Conservation (phyloP, 2,888 invertebrate species). For the Polietes domitor region DNA sequence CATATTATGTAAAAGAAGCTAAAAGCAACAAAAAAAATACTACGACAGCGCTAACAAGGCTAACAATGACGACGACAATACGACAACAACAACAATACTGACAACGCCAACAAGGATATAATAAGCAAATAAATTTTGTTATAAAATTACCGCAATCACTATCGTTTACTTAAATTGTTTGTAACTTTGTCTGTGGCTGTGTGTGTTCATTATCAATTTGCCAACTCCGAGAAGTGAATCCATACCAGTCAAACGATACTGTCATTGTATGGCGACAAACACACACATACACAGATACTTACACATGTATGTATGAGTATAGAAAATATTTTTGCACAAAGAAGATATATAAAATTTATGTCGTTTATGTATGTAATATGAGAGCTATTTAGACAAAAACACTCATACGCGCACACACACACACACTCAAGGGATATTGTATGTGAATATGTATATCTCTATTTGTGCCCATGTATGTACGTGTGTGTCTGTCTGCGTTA, state of each 20-base stretch:
- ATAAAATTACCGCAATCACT: slow-evolving; percentile 60
- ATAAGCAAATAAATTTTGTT: slow-evolving; percentile 58
- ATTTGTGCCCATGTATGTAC: background rate
- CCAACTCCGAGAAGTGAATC: background rate
- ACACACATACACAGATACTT: background rate
- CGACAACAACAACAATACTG: background rate
- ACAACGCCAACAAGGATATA: slow-evolving; percentile 16
- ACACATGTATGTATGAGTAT: background rate
- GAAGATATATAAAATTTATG: background rate
- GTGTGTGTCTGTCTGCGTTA: background rate
- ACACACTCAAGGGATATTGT: background rate
- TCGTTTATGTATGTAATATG: background rate
- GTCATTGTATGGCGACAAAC: slow-evolving; percentile 42
- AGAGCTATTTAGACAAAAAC: background rate
- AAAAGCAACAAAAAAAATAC: background rate
- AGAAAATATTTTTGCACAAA: background rate
- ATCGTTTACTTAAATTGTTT: slow-evolving; percentile 42
- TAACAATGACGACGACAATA: too few species aligned
- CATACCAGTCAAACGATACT: background rate
- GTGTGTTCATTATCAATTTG: slow-evolving; percentile 44
- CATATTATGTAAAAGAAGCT: background rate
- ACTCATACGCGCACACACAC: background rate
- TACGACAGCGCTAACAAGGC: background rate
- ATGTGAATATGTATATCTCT: background rate
- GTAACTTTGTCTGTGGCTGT: slow-evolving; percentile 9